A percentile compares a stretch with the other conserved stretches of the same genome.
phyloP scores from a whole-genome alignment of 2,797 vertebrate species.

The Gymnodraco acuticeps region DNA sequence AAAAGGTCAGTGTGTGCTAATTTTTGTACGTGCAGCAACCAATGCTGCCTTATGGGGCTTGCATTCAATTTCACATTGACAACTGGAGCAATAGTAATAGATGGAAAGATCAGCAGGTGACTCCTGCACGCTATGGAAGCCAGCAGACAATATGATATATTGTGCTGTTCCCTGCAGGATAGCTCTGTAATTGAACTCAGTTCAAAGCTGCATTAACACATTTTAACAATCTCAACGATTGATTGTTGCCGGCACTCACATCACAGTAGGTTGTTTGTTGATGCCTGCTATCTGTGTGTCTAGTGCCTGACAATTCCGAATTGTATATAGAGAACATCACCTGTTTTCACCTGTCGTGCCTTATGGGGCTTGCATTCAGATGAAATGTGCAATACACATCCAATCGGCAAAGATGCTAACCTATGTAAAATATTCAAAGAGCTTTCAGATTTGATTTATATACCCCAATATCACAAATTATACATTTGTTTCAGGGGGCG shows the following conservation, averaged over 20 bases:
- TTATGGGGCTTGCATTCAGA: neutral
- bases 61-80: slow-evolving; percentile 2
- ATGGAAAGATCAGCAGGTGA: neutral
- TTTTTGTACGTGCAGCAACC: neutral
- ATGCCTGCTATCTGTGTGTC: neutral
- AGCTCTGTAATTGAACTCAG: neutral
- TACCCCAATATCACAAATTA: too few relatives aligned
- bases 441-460: neutral
- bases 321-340: neutral
- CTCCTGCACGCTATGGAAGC: slow-evolving; percentile 1
- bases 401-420: neutral
- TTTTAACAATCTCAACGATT: neutral
- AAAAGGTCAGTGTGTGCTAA: slow-evolving; percentile 1
- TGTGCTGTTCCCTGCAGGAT: neutral
- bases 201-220: slow-evolving; percentile 14
- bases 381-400: neutral
- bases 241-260: neutral
- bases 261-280: neutral
- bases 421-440: neutral
- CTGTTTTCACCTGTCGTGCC: neutral
- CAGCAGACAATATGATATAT: neutral
- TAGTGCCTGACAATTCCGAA: neutral
- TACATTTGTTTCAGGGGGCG: too few relatives aligned
- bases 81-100: neutral
- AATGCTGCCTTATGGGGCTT: too few relatives aligned